phyloP scores from a whole-genome alignment of 2,888 invertebrate species.

The Elysia crispata region DNA sequence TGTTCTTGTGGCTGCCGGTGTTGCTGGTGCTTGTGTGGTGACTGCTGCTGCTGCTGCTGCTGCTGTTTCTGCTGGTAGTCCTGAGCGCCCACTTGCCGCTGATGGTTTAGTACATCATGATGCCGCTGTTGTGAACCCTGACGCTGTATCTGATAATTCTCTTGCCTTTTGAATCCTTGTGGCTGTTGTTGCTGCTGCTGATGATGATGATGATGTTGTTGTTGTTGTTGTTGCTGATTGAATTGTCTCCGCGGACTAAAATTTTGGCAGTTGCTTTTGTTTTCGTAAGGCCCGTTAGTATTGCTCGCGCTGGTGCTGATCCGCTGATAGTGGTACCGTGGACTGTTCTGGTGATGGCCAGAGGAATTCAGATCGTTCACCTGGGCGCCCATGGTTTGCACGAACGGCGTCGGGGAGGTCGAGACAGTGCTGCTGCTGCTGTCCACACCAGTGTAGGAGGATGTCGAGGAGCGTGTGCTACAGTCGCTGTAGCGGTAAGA shows the following conservation, averaged over 20 bases:
- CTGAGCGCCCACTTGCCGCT: too few species aligned
- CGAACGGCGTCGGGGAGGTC: slow-evolving; percentile 44
- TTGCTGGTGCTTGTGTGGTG: too few species aligned
- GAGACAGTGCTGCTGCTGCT: slow-evolving; percentile 49
- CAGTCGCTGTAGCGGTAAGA: slow-evolving; percentile 44
- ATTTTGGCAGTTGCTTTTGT: background rate
- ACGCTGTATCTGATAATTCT: too few species aligned
- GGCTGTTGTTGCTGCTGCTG: slow-evolving; percentile 32
- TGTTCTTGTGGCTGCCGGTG: too few species aligned
- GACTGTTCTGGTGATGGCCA: background rate
- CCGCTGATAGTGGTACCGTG: background rate
- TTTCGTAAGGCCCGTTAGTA: too few species aligned
- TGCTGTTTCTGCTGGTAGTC: too few species aligned
- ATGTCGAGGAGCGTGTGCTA: slow-evolving; percentile 47
- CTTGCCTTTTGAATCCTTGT: slow-evolving; percentile 30
- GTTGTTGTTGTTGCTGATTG: slow-evolving; percentile 25
- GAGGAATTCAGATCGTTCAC: slow-evolving; percentile 52
- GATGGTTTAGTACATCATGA: too few species aligned
- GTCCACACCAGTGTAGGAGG: too few species aligned
- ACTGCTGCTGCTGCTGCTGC: too few species aligned
- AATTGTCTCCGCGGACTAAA: background rate
- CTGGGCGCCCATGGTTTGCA: slow-evolving; percentile 50
- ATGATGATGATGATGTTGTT: slow-evolving; percentile 22
- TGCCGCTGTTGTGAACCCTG: too few species aligned
- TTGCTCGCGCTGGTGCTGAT: too few species aligned